Conservation (phyloP, 2,113 vertebrate genomes). For the Camelus bactrianus region DNA sequence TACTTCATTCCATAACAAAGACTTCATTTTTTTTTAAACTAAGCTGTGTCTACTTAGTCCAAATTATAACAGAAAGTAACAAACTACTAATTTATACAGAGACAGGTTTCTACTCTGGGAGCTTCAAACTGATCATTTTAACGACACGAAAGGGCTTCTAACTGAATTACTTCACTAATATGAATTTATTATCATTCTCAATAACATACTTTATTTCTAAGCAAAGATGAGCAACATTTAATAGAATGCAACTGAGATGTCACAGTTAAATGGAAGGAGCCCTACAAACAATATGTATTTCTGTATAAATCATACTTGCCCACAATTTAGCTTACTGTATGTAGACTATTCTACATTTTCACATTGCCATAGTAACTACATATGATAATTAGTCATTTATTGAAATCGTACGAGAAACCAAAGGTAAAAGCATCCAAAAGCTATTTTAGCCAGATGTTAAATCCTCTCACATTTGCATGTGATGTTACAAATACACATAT, state of each 20-base stretch:
- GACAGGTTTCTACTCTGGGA: not conserved
- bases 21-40: not conserved
- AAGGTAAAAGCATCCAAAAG: slow-evolving; percentile 63
- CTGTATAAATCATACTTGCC: not conserved
- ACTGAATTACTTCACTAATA: not conserved
- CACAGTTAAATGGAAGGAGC: not conserved
- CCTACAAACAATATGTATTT: not conserved
- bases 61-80: slow-evolving; percentile 18
- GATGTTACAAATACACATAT: slow-evolving; percentile 68
- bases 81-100: not conserved
- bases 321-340: not conserved
- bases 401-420: slow-evolving; percentile 7
- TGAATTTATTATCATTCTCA: not conserved
- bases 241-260: not conserved
- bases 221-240: not conserved
- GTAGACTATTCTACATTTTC: not conserved
- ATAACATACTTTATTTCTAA: slow-evolving; percentile 3
- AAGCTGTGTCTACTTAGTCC: not conserved
- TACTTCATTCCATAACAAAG: slow-evolving; percentile 13
- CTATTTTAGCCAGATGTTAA: slow-evolving; percentile 62
- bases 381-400: slow-evolving; percentile 57
- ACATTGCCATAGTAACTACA: not conserved
- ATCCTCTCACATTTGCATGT: slow-evolving; percentile 28
- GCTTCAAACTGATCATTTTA: not conserved
- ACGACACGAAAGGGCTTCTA: not conserved